Evolutionary conservation across 1,140 invertebrate species (phyloP).

Genomic region (Varroa destructor): DNA sequence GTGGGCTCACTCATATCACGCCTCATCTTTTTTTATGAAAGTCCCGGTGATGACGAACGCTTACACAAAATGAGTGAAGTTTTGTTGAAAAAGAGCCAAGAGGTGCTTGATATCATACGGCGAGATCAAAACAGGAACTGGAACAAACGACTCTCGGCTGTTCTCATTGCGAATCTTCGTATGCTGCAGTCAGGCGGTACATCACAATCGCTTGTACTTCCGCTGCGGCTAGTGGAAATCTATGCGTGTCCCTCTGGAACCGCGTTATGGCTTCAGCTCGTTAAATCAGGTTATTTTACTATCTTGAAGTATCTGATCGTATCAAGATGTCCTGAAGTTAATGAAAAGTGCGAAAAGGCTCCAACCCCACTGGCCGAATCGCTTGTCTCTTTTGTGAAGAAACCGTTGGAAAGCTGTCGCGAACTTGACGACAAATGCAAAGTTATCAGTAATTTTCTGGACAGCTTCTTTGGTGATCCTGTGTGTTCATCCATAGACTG

Average conservation of each 20-base stretch:
- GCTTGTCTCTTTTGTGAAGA: constrained; percentile 58
- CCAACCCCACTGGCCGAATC: constrained; percentile 59
- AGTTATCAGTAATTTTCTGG: constrained; percentile 27
- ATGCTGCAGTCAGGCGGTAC: constrained; percentile 8
- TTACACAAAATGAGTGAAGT: constrained; percentile 10
- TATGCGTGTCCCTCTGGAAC: constrained; percentile 21
- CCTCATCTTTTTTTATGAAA: constrained; percentile 11
- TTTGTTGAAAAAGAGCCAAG: background rate
- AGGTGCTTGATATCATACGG: constrained; percentile 6
- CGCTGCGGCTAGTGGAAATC: constrained; percentile 22
- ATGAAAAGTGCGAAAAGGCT: constrained; percentile 53
- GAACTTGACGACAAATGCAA: background rate
- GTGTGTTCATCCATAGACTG: constrained; percentile 40
- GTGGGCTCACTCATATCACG: constrained; percentile 7
- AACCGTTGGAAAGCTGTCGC: constrained; percentile 47
- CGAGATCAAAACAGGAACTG: constrained; percentile 28
- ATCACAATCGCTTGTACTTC: background rate
- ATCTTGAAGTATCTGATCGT: constrained; percentile 56
- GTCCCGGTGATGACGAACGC: constrained; percentile 8
- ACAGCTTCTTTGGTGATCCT: constrained; percentile 16
- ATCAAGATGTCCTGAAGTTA: constrained; percentile 53
- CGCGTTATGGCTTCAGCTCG: constrained; percentile 33
- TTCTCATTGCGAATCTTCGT: constrained; percentile 17
- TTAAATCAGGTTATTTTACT: constrained; percentile 51
- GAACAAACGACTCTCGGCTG: constrained; percentile 1